Conservation (phyloP, 1,140 invertebrate genomes). For the Drosophila sp. region DNA sequence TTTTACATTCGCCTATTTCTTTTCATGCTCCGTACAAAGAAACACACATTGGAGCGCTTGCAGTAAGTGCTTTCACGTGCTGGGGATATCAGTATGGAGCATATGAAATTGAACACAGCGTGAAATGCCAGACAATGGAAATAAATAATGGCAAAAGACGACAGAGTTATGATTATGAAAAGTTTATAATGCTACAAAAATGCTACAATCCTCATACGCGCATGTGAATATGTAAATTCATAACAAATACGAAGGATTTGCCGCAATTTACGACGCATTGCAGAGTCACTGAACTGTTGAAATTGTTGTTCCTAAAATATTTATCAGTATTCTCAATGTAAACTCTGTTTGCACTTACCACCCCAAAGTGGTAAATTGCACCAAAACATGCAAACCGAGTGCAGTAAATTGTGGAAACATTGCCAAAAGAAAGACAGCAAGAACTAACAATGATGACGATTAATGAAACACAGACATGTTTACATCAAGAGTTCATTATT, state of each 20-base stretch:
- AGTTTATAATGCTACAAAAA: slow-evolving; percentile 57
- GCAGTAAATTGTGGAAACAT: slow-evolving; percentile 28
- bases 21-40: slow-evolving; percentile 42
- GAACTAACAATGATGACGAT: slow-evolving; percentile 39
- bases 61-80: slow-evolving; percentile 52
- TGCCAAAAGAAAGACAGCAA: slow-evolving; percentile 3
- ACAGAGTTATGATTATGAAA: slow-evolving; percentile 79
- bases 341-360: slow-evolving; percentile 17
- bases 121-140: slow-evolving; percentile 53
- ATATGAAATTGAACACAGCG: slow-evolving; percentile 49
- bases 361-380: slow-evolving; percentile 56
- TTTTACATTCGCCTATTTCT: slow-evolving; percentile 68
- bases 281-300: slow-evolving; percentile 65
- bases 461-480: slow-evolving; percentile 65
- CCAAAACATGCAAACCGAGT: slow-evolving; percentile 59
- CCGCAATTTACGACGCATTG: slow-evolving; percentile 63
- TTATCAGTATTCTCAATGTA: slow-evolving; percentile 43
- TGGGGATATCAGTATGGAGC: slow-evolving; percentile 17
- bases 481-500: slow-evolving; percentile 77
- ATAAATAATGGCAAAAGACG: slow-evolving; percentile 54
- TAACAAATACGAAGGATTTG: slow-evolving; percentile 67
- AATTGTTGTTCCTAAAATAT: slow-evolving; percentile 67
- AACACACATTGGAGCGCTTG: slow-evolving; percentile 12
- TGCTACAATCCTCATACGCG: not conserved
- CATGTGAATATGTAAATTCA: slow-evolving; percentile 48